Evolutionary conservation across 2,113 vertebrate species (phyloP).

Genomic region (Merops nubicus): DNA sequence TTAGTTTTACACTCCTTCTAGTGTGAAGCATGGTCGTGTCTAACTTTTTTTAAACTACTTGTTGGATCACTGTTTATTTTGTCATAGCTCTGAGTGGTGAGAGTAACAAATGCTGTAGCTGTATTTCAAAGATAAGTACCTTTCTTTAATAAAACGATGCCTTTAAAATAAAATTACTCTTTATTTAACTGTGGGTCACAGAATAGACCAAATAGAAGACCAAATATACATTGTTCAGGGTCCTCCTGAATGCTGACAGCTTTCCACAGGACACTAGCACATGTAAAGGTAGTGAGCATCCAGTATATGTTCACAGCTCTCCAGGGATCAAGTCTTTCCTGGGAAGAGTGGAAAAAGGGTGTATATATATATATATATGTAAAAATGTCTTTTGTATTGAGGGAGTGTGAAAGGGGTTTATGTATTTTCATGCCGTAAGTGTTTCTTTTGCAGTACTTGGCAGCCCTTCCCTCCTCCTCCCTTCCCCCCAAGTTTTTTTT

Average conservation of each 20-base stretch:
- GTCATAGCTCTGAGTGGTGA: neutral
- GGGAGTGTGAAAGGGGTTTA: neutral
- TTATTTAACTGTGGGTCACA: neutral
- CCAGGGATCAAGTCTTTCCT: neutral
- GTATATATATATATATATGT: neutral
- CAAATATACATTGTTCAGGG: fast-evolving
- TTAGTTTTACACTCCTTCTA: neutral
- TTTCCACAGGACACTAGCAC: neutral
- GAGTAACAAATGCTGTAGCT: neutral
- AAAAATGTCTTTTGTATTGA: neutral
- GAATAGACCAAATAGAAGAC: neutral
- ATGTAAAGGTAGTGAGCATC: neutral
- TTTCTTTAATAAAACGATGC: neutral
- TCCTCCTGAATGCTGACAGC: neutral
- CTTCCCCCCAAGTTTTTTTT: fast-evolving
- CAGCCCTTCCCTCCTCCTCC: neutral
- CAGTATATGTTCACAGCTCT: neutral
- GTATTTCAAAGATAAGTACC: neutral
- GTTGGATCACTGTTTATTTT: neutral
- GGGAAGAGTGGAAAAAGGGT: neutral
- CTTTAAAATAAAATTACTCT: neutral
- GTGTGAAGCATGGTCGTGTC: neutral
- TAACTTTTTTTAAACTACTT: neutral
- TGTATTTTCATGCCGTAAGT: neutral
- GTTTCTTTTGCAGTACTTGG: neutral